Conservation (phyloP, 2,888 invertebrate genomes). For the Rhyacophila evoluta region DNA sequence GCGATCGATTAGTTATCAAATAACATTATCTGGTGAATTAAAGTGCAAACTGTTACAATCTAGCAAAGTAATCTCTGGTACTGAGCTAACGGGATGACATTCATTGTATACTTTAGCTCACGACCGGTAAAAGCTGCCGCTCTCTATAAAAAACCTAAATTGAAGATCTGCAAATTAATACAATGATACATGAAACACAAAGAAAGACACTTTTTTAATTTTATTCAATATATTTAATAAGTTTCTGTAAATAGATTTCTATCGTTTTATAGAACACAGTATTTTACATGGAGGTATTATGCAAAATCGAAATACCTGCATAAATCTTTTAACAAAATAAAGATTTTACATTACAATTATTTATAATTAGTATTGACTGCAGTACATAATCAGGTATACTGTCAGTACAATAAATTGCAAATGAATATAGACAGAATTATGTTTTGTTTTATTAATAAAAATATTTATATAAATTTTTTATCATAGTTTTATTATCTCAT, state of each 20-base stretch:
- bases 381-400: background rate
- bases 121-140: too few relatives aligned
- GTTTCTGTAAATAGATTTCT: constrained; percentile 8
- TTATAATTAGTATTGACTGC: background rate
- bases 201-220: background rate
- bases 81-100: too few relatives aligned
- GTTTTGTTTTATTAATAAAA: background rate
- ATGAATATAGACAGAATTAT: background rate
- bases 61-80: too few relatives aligned
- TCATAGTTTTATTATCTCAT: background rate
- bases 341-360: background rate
- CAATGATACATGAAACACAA: too few relatives aligned
- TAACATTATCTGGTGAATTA: too few relatives aligned
- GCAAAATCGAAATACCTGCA: background rate
- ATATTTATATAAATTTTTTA: background rate
- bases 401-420: background rate
- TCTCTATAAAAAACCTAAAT: too few relatives aligned
- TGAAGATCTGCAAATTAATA: too few relatives aligned
- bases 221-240: constrained; percentile 6
- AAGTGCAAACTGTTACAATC: too few relatives aligned
- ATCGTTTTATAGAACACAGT: background rate
- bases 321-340: background rate
- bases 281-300: background rate
- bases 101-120: too few relatives aligned
- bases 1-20: too few relatives aligned